phyloP scores from a whole-genome alignment of 2,888 invertebrate species.

The Agrochola lota region DNA sequence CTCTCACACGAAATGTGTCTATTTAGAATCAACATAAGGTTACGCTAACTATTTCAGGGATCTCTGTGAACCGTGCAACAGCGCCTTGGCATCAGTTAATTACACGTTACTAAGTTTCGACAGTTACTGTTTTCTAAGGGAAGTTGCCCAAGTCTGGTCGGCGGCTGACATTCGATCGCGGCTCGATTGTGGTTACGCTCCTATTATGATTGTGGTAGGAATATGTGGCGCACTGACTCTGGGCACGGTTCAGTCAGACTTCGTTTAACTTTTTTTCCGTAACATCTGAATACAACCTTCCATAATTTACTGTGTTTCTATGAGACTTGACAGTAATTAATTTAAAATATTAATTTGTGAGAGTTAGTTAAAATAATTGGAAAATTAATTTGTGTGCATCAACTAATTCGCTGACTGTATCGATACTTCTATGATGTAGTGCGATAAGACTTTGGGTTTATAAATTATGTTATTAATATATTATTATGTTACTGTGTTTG shows the following conservation, averaged over 20 bases:
- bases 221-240: background rate
- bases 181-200: conserved; percentile 61
- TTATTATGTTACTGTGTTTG: too few species aligned
- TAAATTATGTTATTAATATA: too few species aligned
- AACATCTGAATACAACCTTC: too few species aligned
- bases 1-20: background rate
- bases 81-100: conserved; percentile 59
- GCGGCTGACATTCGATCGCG: conserved; percentile 58
- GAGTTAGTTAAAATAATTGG: too few species aligned
- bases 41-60: conserved; percentile 41
- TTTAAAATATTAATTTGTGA: too few species aligned
- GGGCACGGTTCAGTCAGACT: background rate
- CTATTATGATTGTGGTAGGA: conserved; percentile 43
- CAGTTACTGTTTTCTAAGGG: conserved; percentile 70
- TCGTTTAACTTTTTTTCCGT: too few species aligned
- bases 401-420: too few species aligned
- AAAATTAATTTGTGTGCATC: too few species aligned
- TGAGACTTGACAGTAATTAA: too few species aligned
- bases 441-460: too few species aligned
- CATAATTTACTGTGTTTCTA: too few species aligned
- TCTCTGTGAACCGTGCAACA: conserved; percentile 48
- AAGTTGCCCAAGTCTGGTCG: conserved; percentile 66
- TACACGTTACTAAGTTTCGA: conserved; percentile 59
- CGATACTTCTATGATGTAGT: too few species aligned
- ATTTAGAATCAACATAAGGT: background rate